phyloP scores from a whole-genome alignment of 1,140 invertebrate genomes.

The Sitodiplosis mosellana region DNA sequence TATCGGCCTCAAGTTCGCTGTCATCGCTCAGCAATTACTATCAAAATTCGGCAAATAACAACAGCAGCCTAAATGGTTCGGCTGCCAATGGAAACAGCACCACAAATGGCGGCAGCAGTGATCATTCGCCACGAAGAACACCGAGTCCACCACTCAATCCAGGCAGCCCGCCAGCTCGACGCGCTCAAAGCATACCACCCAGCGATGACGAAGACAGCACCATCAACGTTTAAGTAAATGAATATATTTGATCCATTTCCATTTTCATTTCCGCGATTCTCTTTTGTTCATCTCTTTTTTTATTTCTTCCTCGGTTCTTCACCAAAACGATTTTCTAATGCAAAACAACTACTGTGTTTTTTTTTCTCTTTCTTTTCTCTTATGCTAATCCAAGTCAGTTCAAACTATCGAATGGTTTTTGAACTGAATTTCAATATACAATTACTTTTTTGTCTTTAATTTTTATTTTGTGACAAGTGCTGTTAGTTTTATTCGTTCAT shows the following conservation, averaged over 20 bases:
- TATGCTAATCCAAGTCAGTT: no score
- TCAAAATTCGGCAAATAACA: conserved; percentile 8
- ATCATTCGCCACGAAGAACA: conserved; percentile 11
- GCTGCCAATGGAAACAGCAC: neutral
- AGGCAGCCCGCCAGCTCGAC: conserved; percentile 22
- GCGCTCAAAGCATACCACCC: conserved; percentile 19
- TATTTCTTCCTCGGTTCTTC: no score
- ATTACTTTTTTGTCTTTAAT: no score
- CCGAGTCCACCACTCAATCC: conserved; percentile 24
- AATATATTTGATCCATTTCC: neutral
- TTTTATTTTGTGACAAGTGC: neutral
- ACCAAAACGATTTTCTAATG: neutral
- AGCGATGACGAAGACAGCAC: conserved; percentile 21
- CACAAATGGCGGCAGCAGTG: neutral
- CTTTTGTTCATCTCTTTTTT: neutral
- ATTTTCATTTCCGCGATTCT: neutral
- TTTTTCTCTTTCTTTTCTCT: no score
- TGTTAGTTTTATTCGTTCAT: neutral
- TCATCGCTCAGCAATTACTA: conserved; percentile 25
- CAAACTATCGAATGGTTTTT: no score
- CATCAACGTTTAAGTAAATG: neutral
- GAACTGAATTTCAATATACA: no score
- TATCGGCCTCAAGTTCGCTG: conserved; percentile 23
- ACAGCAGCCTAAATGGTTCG: conserved; percentile 2
- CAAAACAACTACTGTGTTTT: no score